A percentile compares a stretch with the other conserved stretches of the same genome.
phyloP scores from a whole-genome alignment of 1,140 invertebrate species.

The Pantala flavescens region DNA sequence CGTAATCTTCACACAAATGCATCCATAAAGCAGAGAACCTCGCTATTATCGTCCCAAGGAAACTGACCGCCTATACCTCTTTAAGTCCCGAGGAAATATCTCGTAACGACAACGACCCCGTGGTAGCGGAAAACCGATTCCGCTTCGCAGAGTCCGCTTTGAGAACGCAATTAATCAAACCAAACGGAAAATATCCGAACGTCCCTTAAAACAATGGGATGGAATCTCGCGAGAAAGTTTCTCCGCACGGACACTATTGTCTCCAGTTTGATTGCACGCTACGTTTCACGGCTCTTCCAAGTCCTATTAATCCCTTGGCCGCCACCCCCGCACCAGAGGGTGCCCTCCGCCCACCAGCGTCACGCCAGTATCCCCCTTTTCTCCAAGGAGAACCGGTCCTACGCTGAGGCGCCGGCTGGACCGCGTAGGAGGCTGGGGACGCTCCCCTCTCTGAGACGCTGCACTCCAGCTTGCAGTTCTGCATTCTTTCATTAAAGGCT shows the following conservation, averaged over 20 bases:
- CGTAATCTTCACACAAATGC: no score
- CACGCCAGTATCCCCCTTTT: neutral
- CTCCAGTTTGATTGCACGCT: conserved; percentile 3
- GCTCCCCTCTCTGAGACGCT: neutral
- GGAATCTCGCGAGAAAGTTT: neutral
- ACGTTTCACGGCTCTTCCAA: neutral
- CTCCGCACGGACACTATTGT: neutral
- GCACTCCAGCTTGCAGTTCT: no score
- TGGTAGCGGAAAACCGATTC: no score
- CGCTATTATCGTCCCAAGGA: no score
- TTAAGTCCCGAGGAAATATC: no score
- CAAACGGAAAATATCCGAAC: neutral
- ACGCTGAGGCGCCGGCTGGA: neutral
- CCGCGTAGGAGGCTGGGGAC: neutral
- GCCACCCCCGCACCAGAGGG: neutral
- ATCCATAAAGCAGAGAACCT: no score
- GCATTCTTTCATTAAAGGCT: no score
- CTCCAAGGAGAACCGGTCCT: conserved; percentile 1
- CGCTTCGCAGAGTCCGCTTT: no score
- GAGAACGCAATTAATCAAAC: no score
- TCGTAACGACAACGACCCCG: no score
- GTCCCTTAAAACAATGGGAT: neutral
- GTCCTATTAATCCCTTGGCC: neutral
- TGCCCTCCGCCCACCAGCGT: neutral
- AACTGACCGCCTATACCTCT: no score